Evolutionary conservation across 2,113 vertebrate genomes (phyloP), one percentile per base, ranked within the genome.

Genomic region (Neolamprologus caudopunctatus): DNA sequence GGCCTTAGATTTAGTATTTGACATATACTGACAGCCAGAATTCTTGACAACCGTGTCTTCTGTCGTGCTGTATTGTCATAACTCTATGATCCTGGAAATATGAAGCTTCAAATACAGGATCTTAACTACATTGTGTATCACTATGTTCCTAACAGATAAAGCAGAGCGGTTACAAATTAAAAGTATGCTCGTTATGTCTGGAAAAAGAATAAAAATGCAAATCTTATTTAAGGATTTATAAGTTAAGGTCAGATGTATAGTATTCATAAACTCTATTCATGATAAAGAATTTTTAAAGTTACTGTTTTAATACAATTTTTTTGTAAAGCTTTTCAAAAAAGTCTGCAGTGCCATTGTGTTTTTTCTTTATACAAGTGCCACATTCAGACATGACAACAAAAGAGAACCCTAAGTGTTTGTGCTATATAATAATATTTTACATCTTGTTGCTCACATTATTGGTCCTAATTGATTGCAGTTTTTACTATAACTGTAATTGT

Each of bases 171-270:
- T 89, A 84, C 66, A 87, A 79, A 68, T 79, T 83, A 47, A 83
- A 68, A 78, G 50, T 54, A 73, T 92, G 80, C 40, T 85, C 50
- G 26, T 81, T 78, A 54, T 84, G 40, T 85, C 66, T 87, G 89
- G 87, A 31, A 40, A 40, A 90, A 87, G 10, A 90, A 42, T 85
- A 91, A 85, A 85, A 86, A 89, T 93, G 63, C 88, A 92, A 93
- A 93, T 50, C 31, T 89, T 95, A 95, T 95, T 94, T 94, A 94
- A 95, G 92, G 45, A 88, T 90, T 75, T 94, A 17, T 95, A 94
- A 94, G 86, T 93, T 95, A 93, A 91, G 35, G 82, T 93, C 86
- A 85, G 82, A 91, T 94, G 90, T 92, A 92, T 93, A 94, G 78
- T 94, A 94, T 92, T 93, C 86, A 87, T 86, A 90, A 87, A 83